phyloP scores from a whole-genome alignment of 2,797 vertebrate genomes.

The Linurgus olivaceus region DNA sequence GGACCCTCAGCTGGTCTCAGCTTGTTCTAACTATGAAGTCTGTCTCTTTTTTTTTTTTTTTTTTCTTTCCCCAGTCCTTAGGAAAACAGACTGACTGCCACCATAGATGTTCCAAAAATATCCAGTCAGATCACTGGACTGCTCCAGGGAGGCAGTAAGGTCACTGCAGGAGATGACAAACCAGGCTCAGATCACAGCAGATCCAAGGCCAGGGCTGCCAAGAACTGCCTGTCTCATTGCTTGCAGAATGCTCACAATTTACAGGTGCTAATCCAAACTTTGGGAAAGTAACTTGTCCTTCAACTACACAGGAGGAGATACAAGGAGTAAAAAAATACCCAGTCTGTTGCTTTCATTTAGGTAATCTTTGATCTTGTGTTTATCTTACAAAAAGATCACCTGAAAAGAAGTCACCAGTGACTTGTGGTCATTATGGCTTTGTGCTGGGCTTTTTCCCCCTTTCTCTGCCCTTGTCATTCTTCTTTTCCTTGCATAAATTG shows the following conservation, averaged over 20 bases:
- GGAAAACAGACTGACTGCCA: background rate
- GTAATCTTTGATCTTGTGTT: background rate
- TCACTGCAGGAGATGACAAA: background rate
- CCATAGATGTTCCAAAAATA: slow-evolving; percentile 46
- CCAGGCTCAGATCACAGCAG: background rate
- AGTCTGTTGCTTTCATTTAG: background rate
- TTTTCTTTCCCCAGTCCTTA: background rate
- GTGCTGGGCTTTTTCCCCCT: background rate
- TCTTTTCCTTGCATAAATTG: background rate
- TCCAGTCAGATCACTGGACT: background rate
- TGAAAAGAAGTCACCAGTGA: background rate
- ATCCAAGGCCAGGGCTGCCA: background rate
- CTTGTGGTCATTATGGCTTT: background rate
- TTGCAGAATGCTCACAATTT: background rate
- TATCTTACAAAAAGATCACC: background rate
- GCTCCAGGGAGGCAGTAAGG: background rate
- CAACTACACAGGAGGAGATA: background rate
- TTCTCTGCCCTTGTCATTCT: background rate
- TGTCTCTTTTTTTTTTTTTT: background rate
- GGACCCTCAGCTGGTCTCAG: background rate
- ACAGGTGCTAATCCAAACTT: background rate
- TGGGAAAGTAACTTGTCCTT: background rate
- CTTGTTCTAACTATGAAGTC: background rate
- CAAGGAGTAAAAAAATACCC: background rate
- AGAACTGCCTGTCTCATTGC: background rate